phyloP scores from a whole-genome alignment of 1,140 invertebrate species.

The Hyphantria cunea region DNA sequence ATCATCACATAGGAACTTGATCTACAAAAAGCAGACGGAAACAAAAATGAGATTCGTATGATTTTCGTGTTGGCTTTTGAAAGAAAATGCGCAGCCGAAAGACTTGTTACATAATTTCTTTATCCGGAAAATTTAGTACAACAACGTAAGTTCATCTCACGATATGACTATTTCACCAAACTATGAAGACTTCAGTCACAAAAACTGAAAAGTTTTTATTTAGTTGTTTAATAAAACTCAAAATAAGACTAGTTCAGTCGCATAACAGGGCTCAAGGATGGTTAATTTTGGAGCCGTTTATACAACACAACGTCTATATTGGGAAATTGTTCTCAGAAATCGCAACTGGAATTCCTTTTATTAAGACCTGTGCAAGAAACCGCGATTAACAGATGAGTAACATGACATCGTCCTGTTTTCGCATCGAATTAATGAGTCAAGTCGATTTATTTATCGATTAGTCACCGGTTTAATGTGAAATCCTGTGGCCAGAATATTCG shows the following conservation, averaged over 20 bases:
- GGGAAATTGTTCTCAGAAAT: conserved; percentile 21
- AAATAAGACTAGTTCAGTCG: too few species aligned
- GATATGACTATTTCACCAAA: too few species aligned
- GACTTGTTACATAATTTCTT: too few species aligned
- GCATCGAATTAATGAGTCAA: conserved; percentile 6
- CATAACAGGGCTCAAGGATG: conserved; percentile 20
- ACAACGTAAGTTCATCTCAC: too few species aligned
- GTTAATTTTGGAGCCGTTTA: conserved; percentile 19
- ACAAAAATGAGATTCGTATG: too few species aligned
- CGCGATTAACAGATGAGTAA: neutral
- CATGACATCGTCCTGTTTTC: neutral
- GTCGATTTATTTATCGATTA: conserved; percentile 4
- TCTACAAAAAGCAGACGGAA: too few species aligned
- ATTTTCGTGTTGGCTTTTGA: too few species aligned
- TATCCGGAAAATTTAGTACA: too few species aligned
- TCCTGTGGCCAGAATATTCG: neutral
- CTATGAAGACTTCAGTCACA: neutral
- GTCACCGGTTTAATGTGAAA: neutral
- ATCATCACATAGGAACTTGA: too few species aligned
- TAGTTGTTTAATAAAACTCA: too few species aligned
- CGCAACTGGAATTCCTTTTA: conserved; percentile 17
- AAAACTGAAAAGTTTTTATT: neutral
- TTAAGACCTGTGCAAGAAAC: conserved; percentile 9
- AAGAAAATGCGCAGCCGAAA: too few species aligned
- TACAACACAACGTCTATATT: conserved; percentile 27